These are phyloP conservation scores for Hydractinia echinata DNA, from an alignment of 30 jellyfish, hydroid and myxozoan species.

Conservation along the genomic window DNA sequence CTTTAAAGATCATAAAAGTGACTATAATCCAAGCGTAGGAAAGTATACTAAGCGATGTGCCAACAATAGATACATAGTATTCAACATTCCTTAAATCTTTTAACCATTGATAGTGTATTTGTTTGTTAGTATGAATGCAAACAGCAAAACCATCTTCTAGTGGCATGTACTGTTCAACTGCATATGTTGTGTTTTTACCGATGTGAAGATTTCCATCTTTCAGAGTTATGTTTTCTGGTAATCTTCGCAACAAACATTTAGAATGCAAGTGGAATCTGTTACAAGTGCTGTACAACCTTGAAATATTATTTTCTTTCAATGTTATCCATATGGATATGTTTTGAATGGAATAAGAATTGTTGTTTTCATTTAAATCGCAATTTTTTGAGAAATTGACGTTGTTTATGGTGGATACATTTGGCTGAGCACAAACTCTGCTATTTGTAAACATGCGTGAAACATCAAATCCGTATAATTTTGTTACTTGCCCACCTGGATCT, in stretches of 20 bases:
- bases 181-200: background rate
- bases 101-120: background rate
- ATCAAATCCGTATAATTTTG: background rate
- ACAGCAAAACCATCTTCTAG: background rate
- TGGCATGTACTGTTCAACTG: slow-evolving; percentile 1
- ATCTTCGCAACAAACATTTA: background rate
- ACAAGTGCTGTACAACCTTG: background rate
- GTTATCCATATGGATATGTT: background rate
- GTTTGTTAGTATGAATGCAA: background rate
- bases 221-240: background rate
- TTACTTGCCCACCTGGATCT: background rate
- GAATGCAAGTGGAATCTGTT: background rate
- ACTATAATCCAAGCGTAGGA: background rate
- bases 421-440: background rate
- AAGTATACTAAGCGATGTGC: slow-evolving; percentile 7
- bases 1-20: background rate
- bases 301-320: background rate
- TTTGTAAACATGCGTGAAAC: background rate
- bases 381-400: background rate
- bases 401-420: background rate
- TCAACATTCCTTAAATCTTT: background rate
- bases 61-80: background rate
- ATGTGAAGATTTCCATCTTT: no score
- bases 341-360: no score
- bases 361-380: background rate